These are phyloP conservation scores for Salminus brasiliensis DNA, from an alignment of 2,113 vertebrate species.

Conservation along the genomic window DNA sequence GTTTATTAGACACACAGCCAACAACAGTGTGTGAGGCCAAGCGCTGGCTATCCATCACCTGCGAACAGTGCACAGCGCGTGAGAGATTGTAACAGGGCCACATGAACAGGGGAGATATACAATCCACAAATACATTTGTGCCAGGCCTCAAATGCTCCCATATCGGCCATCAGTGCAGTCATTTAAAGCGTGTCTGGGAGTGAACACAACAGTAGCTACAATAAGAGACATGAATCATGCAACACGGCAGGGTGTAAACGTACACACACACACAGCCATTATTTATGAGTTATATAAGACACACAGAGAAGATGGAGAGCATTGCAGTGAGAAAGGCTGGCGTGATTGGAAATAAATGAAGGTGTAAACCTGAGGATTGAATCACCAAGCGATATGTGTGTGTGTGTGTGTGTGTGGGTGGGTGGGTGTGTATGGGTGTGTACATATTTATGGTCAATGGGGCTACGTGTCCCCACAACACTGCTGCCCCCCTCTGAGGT, in stretches of 20 bases:
- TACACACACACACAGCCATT: conserved; percentile 41
- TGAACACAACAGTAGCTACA: conserved; percentile 49
- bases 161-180: conserved; percentile 50
- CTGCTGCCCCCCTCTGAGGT: background rate
- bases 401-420: background rate
- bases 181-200: conserved; percentile 55
- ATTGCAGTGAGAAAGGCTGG: conserved; percentile 30
- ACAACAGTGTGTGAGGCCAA: conserved; percentile 50
- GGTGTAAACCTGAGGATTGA: conserved; percentile 25
- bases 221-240: conserved; percentile 54
- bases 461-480: background rate
- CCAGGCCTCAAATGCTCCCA: conserved; percentile 54
- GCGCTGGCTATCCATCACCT: conserved; percentile 48
- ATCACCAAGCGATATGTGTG: conserved; percentile 7
- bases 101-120: conserved; percentile 55
- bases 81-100: conserved; percentile 45
- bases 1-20: conserved; percentile 47
- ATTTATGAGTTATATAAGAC: conserved; percentile 52
- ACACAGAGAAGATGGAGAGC: conserved; percentile 47
- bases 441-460: background rate
- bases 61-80: conserved; percentile 42
- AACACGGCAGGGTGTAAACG: conserved; percentile 41
- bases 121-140: conserved; percentile 57
- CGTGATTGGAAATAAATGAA: conserved; percentile 50
- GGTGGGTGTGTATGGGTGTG: conserved; percentile 5